Percentiles rank a stretch among this genome's conserved stretches.
phyloP scores from a whole-genome alignment of 2,797 vertebrate genomes.

The Sebastes hubbsi region DNA sequence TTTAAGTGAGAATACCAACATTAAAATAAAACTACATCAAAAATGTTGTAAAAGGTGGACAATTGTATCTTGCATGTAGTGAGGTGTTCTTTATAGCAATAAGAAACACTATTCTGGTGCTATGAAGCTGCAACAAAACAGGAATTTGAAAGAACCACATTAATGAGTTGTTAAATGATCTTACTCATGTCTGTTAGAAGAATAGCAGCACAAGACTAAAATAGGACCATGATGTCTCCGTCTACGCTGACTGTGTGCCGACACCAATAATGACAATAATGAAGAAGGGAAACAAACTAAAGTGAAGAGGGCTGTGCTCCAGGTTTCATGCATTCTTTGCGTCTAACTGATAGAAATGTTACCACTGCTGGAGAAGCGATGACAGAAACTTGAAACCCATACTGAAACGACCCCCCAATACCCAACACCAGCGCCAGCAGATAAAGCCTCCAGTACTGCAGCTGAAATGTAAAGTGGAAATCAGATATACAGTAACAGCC shows the following conservation, averaged over 20 bases:
- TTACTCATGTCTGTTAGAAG: background rate
- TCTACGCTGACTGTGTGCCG: background rate
- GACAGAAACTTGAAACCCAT: slow-evolving; percentile 84
- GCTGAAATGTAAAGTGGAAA: slow-evolving; percentile 47
- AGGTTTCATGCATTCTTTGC: background rate
- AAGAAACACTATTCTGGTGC: background rate
- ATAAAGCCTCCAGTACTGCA: slow-evolving; percentile 81
- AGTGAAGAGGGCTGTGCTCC: background rate
- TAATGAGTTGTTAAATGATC: background rate
- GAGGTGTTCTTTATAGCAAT: background rate
- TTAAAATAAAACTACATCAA: background rate
- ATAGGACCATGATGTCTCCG: background rate
- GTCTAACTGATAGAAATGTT: slow-evolving; percentile 24
- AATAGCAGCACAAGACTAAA: background rate
- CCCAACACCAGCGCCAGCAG: slow-evolving; percentile 80
- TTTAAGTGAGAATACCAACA: background rate
- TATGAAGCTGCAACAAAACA: background rate
- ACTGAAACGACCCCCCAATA: slow-evolving; percentile 83
- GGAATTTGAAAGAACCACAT: background rate
- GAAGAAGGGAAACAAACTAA: background rate
- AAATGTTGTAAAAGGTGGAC: background rate
- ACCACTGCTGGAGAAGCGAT: slow-evolving; percentile 83
- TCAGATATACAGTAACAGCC: background rate
- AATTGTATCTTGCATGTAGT: too few species aligned
- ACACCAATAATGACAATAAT: background rate